phyloP scores from a whole-genome alignment of 2,113 vertebrate genomes.

The Calonectris borealis region DNA sequence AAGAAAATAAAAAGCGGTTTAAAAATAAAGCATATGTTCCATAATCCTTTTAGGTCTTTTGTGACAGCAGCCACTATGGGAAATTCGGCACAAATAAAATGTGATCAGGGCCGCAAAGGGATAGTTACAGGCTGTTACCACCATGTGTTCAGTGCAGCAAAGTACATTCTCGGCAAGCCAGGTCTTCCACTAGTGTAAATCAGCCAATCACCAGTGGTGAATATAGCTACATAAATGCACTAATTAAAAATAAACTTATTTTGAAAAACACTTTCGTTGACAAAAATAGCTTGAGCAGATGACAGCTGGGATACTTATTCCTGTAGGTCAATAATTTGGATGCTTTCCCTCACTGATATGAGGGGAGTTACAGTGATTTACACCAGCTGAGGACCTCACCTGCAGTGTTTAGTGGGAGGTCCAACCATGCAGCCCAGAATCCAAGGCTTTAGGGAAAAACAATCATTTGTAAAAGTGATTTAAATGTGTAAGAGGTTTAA shows the following conservation, averaged over 20 bases:
- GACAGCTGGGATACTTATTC: not conserved
- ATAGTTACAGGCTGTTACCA: not conserved
- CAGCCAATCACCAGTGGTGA: not conserved
- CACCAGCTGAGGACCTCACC: not conserved
- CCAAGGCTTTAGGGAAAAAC: not conserved
- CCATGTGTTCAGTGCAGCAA: not conserved
- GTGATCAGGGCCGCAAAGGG: not conserved
- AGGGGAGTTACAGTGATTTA: not conserved
- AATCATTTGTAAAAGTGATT: not conserved
- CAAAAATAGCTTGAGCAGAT: not conserved
- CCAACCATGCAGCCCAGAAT: not conserved
- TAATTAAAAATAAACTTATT: slow-evolving; percentile 12
- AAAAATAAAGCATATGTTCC: not conserved
- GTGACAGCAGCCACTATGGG: not conserved
- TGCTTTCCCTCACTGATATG: not conserved
- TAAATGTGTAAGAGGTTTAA: not conserved
- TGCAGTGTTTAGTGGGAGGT: not conserved
- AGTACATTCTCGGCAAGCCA: not conserved
- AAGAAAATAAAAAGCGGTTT: not conserved
- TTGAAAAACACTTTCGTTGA: not conserved
- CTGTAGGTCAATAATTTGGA: not conserved
- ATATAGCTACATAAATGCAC: not conserved
- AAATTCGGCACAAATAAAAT: not conserved
- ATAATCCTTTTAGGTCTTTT: not conserved
- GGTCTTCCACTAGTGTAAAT: not conserved